A percentile compares a stretch with the other conserved stretches of the same genome.
These are phyloP conservation scores for Romanogobio albipinnatus DNA, from an alignment of 2,113 vertebrate species.

Conservation along the genomic window DNA sequence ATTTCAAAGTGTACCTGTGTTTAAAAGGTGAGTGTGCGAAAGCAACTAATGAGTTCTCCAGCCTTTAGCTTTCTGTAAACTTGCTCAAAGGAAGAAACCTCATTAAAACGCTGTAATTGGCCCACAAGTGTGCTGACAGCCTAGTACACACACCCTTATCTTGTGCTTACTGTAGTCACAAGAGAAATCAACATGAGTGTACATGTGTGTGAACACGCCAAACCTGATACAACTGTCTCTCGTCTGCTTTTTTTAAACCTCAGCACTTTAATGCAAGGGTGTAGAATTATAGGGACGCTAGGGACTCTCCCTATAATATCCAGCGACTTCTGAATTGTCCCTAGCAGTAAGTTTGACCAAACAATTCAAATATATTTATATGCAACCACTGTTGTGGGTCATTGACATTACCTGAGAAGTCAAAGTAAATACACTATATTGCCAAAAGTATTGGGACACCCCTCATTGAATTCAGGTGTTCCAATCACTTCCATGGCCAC, in stretches of 20 bases:
- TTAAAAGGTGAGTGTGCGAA: slow-evolving; percentile 15
- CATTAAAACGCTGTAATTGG: slow-evolving; percentile 52
- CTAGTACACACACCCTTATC: slow-evolving; percentile 42
- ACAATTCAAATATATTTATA: no score
- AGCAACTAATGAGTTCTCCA: background rate
- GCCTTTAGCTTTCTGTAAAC: slow-evolving; percentile 19
- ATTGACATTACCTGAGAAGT: no score
- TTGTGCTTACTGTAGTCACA: slow-evolving; percentile 40
- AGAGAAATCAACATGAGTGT: slow-evolving; percentile 36
- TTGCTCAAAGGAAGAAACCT: slow-evolving; percentile 26
- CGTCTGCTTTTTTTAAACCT: background rate
- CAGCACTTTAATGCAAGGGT: background rate
- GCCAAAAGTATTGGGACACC: no score
- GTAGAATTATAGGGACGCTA: no score
- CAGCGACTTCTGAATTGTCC: no score
- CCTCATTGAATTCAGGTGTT: no score
- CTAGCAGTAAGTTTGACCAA: no score
- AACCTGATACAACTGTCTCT: slow-evolving; percentile 1
- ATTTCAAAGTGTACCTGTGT: background rate
- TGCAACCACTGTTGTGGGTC: no score
- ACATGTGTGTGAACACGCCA: background rate
- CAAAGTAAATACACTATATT: no score
- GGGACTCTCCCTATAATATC: no score
- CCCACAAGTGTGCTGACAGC: slow-evolving; percentile 55
- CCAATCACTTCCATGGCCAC: no score